Base-by-base conservation (phyloP, 2,797 vertebrate species). In the Helicolenus hilgendorfi region DNA sequence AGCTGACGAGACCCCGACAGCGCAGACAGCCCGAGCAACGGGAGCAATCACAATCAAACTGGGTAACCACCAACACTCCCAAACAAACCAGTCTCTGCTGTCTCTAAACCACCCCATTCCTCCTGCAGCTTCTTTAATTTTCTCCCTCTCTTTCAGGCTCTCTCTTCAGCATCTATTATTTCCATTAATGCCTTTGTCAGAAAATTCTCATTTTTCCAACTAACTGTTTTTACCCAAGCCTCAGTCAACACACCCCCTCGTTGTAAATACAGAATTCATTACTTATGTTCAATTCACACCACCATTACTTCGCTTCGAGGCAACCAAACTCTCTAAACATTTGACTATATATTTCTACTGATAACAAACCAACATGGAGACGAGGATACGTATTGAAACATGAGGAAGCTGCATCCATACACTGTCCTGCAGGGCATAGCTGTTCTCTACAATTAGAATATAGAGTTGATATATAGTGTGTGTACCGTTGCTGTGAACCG, bases 1-100 rank as follows among this genome's bases (percentile, higher is more conserved):
- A 56, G 85, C 76, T 90, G 93, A 95, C 56, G 49, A 89, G 72
- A 88, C 84, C 79, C 85, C 62, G 62, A 90, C 92, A 88, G 86
- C 27, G 9, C 76, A 62, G 92, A 91, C 89, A 94, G 84, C 71
- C 68, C 4, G 27, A 64, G 84, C 80, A 83, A 83, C 11, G 27
- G 59, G 86, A 89, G 84, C 87, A 89, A 87, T 93, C 83, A 65
- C 81, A 88, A 89, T 91, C 78, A 81, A 82, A 88, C 53, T 64
- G 65, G 35, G 45, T 49, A 79, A 69, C 81, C 45, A 68, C 72
- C 36, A 70, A 33, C 70, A 63, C 72, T 86, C 45, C 55, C 74
- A 88, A 84, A 84, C 72, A 85, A 64, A 65, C 22, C 33, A 5
- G 24, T 79, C 49, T 59, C 26, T 14, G 11, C 14, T 33, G 20